Conservation (phyloP, 1,140 invertebrate species). For the Battus philenor region DNA sequence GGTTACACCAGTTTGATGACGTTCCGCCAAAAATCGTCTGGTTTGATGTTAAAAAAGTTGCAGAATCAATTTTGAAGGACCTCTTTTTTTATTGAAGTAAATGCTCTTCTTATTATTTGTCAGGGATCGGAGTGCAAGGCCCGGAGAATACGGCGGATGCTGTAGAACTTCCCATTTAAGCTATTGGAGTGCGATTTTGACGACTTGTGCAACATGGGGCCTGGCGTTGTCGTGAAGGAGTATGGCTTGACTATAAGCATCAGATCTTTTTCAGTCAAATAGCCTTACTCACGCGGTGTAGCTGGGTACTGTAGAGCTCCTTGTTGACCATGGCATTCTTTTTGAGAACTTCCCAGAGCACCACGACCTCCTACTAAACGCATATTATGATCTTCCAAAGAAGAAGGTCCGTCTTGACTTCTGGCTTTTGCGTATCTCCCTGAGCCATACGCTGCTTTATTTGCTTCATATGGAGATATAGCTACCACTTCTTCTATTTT, state of each 20-base stretch:
- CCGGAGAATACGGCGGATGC: background rate
- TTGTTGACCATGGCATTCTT: conserved; percentile 12
- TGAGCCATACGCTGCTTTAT: too few species aligned
- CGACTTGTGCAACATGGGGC: conserved; percentile 7
- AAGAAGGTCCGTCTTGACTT: too few species aligned
- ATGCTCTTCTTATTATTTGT: background rate
- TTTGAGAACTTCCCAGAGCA: conserved; percentile 4
- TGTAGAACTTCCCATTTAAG: background rate
- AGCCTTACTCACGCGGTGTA: conserved; percentile 6
- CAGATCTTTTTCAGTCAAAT: conserved; percentile 5
- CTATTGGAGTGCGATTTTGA: conserved; percentile 1
- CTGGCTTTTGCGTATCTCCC: background rate
- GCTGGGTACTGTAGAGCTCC: conserved; percentile 3
- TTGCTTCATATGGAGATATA: background rate
- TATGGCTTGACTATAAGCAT: background rate
- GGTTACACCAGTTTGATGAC: background rate
- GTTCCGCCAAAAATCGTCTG: background rate
- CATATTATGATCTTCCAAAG: background rate
- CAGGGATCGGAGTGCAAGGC: background rate
- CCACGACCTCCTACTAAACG: background rate
- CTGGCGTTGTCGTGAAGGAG: conserved; percentile 5
- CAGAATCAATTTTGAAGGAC: background rate
- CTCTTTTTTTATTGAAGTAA: background rate
- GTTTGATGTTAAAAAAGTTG: background rate
- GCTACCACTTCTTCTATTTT: background rate